phyloP scores from a whole-genome alignment of 1,140 invertebrate genomes.

The Parasteatoda tepidariorum region DNA sequence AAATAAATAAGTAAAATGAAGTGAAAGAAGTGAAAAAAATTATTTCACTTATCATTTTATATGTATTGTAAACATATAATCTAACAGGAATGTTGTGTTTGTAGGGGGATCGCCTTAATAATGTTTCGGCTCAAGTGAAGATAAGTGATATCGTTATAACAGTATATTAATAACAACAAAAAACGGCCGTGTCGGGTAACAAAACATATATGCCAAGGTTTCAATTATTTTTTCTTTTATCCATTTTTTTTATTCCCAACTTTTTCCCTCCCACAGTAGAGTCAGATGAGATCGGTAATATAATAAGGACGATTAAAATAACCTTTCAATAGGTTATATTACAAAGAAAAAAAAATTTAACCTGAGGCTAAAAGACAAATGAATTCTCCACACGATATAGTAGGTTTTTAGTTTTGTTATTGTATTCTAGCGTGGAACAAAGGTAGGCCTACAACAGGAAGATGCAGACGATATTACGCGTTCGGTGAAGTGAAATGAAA shows the following conservation, averaged over 20 bases:
- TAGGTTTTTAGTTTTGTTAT: neutral
- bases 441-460: conserved; percentile 15
- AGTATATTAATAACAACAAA: conserved; percentile 30
- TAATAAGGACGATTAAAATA: conserved; percentile 28
- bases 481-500: neutral
- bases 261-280: neutral
- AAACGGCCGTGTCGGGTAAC: conserved; percentile 29
- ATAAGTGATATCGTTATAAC: too few species aligned
- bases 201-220: conserved; percentile 50
- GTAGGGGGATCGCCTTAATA: conserved; percentile 1
- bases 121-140: neutral
- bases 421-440: conserved; percentile 17
- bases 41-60: too few species aligned
- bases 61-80: too few species aligned
- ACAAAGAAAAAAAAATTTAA: neutral
- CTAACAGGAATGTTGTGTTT: conserved; percentile 16
- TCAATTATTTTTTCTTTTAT: conserved; percentile 37
- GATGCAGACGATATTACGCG: neutral
- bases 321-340: neutral
- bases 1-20: too few species aligned
- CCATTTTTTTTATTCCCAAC: neutral
- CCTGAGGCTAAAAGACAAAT: conserved; percentile 20
- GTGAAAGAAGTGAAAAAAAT: too few species aligned
- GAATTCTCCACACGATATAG: conserved; percentile 31
- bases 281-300: neutral